These are phyloP conservation scores for Anthopleura sola DNA, from an alignment of 64 coral and sea anemone species.

Conservation along the genomic window DNA sequence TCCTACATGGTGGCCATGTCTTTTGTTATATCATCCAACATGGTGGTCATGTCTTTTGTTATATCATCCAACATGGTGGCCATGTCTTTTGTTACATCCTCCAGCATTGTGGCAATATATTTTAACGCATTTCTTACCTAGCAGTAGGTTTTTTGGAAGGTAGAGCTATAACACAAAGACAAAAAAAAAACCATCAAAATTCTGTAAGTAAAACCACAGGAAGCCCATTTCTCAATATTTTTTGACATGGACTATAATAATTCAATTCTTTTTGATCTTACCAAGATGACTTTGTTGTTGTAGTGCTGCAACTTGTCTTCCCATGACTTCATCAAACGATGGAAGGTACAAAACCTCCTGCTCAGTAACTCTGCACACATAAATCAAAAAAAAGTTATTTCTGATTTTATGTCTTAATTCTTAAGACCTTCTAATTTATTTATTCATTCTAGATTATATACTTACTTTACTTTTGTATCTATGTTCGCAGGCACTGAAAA, in stretches of 20 bases:
- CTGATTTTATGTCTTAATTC: no score
- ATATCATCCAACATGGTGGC: background rate
- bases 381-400: background rate
- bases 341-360: conserved; percentile 44
- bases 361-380: background rate
- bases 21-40: no score
- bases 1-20: no score
- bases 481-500: conserved; percentile 15
- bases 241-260: no score
- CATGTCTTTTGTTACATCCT: background rate
- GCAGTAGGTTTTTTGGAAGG: background rate
- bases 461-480: conserved; percentile 16
- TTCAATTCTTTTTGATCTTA: background rate
- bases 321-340: conserved; percentile 90
- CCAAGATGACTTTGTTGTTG: background rate
- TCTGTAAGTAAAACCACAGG: background rate
- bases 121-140: background rate
- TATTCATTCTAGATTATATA: background rate
- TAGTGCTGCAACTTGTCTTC: conserved; percentile 37
- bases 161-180: background rate
- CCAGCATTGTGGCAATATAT: background rate
- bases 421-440: background rate
- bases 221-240: background rate
- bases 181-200: background rate
- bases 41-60: no score